phyloP scores from a whole-genome alignment of 2,113 vertebrate genomes.

The Neofelis nebulosa region DNA sequence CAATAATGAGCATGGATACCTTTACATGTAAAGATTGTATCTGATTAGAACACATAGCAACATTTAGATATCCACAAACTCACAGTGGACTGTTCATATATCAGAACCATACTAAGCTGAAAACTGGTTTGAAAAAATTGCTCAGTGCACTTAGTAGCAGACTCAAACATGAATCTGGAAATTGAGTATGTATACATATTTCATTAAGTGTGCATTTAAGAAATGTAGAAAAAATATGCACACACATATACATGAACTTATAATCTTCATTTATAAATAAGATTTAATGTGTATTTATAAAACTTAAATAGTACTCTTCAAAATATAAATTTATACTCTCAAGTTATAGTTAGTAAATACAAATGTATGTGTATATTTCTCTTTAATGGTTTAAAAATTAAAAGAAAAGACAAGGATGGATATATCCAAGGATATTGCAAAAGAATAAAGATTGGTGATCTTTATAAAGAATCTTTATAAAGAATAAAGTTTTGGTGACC shows the following conservation, averaged over 20 bases:
- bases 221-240: slow-evolving; percentile 20
- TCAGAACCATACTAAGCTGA: neutral
- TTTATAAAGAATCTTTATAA: no score
- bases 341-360: slow-evolving; percentile 50
- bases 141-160: slow-evolving; percentile 69
- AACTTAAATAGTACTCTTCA: slow-evolving; percentile 55
- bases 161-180: slow-evolving; percentile 70
- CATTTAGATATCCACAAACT: neutral
- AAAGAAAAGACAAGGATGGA: neutral
- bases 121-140: slow-evolving; percentile 76
- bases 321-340: slow-evolving; percentile 27
- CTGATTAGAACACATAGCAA: neutral
- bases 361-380: neutral
- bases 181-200: slow-evolving; percentile 64
- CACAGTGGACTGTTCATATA: neutral
- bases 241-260: slow-evolving; percentile 7
- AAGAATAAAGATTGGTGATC: neutral
- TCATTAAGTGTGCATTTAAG: slow-evolving; percentile 50
- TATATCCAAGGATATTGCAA: neutral
- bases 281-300: slow-evolving; percentile 37
- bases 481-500: neutral
- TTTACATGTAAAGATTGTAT: neutral
- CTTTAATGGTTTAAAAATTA: slow-evolving; percentile 20
- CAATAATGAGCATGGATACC: neutral
- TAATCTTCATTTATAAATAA: slow-evolving; percentile 54